Percentiles rank a stretch among this genome's conserved stretches.
phyloP scores from a whole-genome alignment of 2,888 invertebrate genomes.

The Temnothorax ravouxi region DNA sequence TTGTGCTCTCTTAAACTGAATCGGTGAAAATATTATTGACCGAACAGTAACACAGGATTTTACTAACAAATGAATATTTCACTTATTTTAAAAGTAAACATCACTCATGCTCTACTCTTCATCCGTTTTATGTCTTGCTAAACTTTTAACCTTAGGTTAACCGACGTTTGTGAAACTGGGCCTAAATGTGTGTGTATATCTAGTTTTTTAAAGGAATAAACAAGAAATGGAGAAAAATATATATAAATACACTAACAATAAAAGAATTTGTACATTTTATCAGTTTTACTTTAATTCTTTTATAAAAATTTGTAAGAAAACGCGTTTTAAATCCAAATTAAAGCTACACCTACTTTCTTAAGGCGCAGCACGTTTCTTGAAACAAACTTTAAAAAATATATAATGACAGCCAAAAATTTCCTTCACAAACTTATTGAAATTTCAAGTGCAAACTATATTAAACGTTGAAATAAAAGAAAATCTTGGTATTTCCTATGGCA shows the following conservation, averaged over 20 bases:
- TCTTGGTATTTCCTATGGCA: background rate
- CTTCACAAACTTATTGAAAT: slow-evolving; percentile 31
- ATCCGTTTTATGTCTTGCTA: background rate
- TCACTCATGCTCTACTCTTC: background rate
- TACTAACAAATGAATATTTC: background rate
- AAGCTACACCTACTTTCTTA: background rate
- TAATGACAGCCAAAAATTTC: background rate
- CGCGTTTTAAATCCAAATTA: background rate
- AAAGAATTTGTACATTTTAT: background rate
- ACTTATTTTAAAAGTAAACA: background rate
- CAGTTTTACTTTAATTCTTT: background rate
- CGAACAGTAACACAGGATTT: background rate
- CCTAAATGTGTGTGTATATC: too few species aligned
- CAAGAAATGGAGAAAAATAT: background rate
- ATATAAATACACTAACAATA: background rate
- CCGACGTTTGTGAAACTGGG: too few species aligned
- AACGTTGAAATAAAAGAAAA: slow-evolving; percentile 1
- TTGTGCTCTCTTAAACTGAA: background rate
- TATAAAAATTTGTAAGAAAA: background rate
- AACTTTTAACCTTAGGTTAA: too few species aligned
- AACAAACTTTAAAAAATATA: background rate
- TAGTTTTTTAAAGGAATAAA: background rate
- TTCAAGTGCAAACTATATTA: background rate
- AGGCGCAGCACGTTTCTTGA: background rate
- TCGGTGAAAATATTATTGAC: background rate